Conservation (phyloP, 2,113 vertebrate species). For the Xenopus borealis region DNA sequence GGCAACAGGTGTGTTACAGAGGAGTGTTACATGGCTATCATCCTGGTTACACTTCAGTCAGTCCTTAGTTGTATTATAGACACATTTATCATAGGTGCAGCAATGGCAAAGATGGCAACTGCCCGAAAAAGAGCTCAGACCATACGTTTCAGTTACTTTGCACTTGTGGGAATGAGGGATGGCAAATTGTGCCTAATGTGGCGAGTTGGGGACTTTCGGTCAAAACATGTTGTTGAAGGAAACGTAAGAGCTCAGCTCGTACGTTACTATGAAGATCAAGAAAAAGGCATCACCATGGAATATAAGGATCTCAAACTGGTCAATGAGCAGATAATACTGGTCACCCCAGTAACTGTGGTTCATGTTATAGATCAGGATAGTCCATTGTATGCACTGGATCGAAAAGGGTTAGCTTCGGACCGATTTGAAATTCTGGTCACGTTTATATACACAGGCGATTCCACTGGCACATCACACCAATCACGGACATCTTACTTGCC, state of each 20-base stretch:
- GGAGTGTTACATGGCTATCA: slow-evolving; percentile 80
- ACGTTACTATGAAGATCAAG: slow-evolving; percentile 67
- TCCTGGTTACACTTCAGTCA: slow-evolving; percentile 82
- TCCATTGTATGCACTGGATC: slow-evolving; percentile 79
- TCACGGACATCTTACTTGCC: slow-evolving; percentile 85
- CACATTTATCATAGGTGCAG: slow-evolving; percentile 90
- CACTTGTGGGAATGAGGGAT: slow-evolving; percentile 78
- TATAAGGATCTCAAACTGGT: slow-evolving; percentile 78
- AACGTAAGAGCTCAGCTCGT: slow-evolving; percentile 81
- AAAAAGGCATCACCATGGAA: slow-evolving; percentile 71
- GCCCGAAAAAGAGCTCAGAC: slow-evolving; percentile 88
- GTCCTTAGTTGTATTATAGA: slow-evolving; percentile 88
- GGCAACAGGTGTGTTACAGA: slow-evolving; percentile 88
- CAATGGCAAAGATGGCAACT: slow-evolving; percentile 91
- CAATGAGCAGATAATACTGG: slow-evolving; percentile 79
- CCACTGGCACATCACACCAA: slow-evolving; percentile 88
- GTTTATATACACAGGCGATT: slow-evolving; percentile 88
- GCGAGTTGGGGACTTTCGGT: slow-evolving; percentile 87
- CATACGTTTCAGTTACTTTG: slow-evolving; percentile 87
- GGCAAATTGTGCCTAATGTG: slow-evolving; percentile 83
- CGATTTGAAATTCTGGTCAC: slow-evolving; percentile 93
- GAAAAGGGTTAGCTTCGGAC: slow-evolving; percentile 72
- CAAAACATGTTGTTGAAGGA: slow-evolving; percentile 88
- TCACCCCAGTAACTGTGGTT: slow-evolving; percentile 78
- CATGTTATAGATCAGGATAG: slow-evolving; percentile 81